Evolutionary conservation across 2,113 vertebrate species (phyloP), one percentile per base, ranked within the genome.

Genomic region (Paradoxurus hermaphroditus): DNA sequence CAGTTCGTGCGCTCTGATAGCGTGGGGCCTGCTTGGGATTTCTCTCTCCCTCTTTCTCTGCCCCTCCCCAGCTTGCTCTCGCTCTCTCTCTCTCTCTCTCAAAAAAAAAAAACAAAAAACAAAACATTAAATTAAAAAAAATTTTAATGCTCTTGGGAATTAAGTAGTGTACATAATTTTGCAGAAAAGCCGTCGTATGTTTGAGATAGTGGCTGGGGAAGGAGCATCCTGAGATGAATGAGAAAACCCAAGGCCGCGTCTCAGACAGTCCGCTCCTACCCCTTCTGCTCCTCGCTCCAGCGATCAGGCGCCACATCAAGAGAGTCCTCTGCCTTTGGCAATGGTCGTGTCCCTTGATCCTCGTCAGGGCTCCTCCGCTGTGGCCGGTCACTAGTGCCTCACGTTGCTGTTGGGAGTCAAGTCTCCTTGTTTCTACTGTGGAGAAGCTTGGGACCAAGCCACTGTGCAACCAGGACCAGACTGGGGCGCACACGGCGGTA

Each of bases 131-230:
- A n/a, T n/a, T 3, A 23, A 56, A 56, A 67, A 85, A 93, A 91
- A 63, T n/a, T n/a, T n/a, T 84, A 86, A 44, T 86, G 39, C n/a
- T 82, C 16, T 78, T 97, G 67, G 95, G 62, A 92, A 49, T 83
- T 86, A 86, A 81, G 7, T 44, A 39, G 3, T 49, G 0, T 63
- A 21, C 72, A 53, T 90, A 70, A 86, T 79, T 95, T 87, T 79
- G 31, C 14, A 87, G 41, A 70, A 91, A 36, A 95, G 8, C 1
- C 36, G 95, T 79, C 85, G 41, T 34, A 31, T 53, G 65, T 62
- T 78, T 95, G 88, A 87, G 27, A 62, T 75, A 41, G 39, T 94
- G 25, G 29, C 10, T 94, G n/a, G 27, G 39, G 29, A 25, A 89
- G 39, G 6, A 53, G 10, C 16, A 90, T 68, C 21, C 16, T n/a